Percentiles rank a stretch among this genome's conserved stretches.
Conservation (phyloP, 2,113 vertebrate genomes). For the Mastomys natalensis region DNA sequence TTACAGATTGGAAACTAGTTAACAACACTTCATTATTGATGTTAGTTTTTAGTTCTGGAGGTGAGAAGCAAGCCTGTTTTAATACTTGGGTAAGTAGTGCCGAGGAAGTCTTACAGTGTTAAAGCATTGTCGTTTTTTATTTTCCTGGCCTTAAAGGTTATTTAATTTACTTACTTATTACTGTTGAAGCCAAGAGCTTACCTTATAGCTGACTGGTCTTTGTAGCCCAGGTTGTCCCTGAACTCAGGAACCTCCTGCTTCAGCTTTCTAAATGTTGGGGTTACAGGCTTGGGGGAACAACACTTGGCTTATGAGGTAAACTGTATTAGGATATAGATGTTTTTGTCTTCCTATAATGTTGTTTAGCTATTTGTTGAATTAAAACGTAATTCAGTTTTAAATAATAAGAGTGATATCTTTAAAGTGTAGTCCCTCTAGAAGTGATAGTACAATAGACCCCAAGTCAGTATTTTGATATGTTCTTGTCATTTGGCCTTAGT, state of each 20-base stretch:
- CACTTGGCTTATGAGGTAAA: constrained; percentile 16
- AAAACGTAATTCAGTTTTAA: constrained; percentile 22
- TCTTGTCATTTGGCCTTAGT: constrained; percentile 2
- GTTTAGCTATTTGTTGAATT: constrained; percentile 54
- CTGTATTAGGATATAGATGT: neutral
- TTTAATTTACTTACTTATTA: neutral
- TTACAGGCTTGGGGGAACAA: neutral
- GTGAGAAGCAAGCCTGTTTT: neutral
- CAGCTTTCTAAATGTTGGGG: neutral
- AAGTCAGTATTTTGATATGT: constrained; percentile 30
- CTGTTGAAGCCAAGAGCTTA: neutral
- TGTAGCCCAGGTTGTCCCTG: neutral
- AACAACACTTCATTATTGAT: neutral
- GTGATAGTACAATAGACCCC: neutral
- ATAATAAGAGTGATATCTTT: neutral
- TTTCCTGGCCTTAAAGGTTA: constrained; percentile 36
- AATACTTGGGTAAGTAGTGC: neutral
- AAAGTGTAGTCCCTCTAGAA: constrained; percentile 43
- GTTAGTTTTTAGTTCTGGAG: neutral
- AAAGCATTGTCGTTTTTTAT: neutral
- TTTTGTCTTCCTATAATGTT: constrained; percentile 24
- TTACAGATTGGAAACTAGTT: constrained; percentile 36
- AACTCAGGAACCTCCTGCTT: neutral
- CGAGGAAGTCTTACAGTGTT: neutral
- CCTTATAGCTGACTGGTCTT: neutral